Evolutionary conservation across 2,113 vertebrate species (phyloP).

Genomic region (Australoheros scitulus): DNA sequence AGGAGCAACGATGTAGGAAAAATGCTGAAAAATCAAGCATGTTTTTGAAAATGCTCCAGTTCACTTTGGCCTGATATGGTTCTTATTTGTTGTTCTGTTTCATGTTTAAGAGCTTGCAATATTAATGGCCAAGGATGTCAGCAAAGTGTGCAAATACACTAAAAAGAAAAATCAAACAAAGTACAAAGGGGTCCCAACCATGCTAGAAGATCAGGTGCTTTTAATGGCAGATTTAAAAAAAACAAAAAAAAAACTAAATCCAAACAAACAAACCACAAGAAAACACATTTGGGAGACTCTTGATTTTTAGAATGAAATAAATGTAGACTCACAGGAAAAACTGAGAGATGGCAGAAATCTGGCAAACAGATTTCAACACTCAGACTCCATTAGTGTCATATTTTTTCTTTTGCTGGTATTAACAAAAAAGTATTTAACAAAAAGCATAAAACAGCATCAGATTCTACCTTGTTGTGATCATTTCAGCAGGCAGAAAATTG

Average conservation of each 20-base stretch:
- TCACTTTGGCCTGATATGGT: background rate
- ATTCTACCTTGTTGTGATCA: background rate
- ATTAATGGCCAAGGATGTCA: background rate
- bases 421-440: too few relatives aligned
- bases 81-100: background rate
- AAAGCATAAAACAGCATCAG: background rate
- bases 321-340: background rate
- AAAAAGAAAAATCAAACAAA: background rate
- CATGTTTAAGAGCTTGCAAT: background rate
- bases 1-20: background rate
- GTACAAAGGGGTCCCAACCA: background rate
- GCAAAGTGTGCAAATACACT: background rate
- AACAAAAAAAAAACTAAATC: background rate
- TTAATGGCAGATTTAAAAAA: background rate
- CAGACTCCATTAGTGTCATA: constrained; percentile 9
- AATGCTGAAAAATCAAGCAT: background rate
- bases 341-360: background rate
- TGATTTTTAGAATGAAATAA: background rate
- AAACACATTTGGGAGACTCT: background rate
- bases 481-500: background rate
- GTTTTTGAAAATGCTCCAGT: background rate
- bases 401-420: background rate
- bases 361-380: constrained; percentile 1
- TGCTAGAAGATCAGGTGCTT: background rate
- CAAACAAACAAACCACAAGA: background rate